A percentile compares a stretch with the other conserved stretches of the same genome.
Conservation (phyloP, 2,113 vertebrate species). For the Sorex araneus region DNA sequence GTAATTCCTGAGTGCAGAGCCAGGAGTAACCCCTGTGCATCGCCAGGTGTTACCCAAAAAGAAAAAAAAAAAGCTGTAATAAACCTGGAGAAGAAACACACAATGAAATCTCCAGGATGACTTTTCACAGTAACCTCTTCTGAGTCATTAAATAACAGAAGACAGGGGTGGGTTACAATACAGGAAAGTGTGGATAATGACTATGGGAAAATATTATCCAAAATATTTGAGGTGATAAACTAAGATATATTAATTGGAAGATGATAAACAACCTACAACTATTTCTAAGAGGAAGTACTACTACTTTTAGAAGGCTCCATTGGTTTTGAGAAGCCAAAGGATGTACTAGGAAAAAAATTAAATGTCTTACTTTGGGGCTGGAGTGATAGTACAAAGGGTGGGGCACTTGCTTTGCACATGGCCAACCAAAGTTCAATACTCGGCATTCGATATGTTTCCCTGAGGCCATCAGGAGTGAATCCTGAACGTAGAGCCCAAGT, state of each 20-base stretch:
- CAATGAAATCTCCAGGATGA: conserved; percentile 29
- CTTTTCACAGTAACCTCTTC: conserved; percentile 13
- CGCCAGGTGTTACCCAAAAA: too few species aligned
- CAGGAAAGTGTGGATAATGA: not conserved
- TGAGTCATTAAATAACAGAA: conserved; percentile 39
- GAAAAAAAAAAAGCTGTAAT: too few species aligned
- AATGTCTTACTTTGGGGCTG: not conserved
- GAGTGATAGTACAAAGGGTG: too few species aligned
- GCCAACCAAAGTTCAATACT: too few species aligned
- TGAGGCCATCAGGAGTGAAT: too few species aligned
- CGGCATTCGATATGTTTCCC: too few species aligned
- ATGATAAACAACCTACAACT: not conserved
- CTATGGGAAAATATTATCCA: not conserved
- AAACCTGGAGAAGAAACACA: not conserved
- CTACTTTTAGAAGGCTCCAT: conserved; percentile 27
- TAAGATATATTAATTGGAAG: conserved; percentile 16
- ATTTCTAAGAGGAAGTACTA: conserved; percentile 43
- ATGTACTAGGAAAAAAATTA: conserved; percentile 37
- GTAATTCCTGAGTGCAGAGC: too few species aligned
- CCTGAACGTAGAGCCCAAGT: too few species aligned
- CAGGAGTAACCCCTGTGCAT: too few species aligned
- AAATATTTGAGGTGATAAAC: not conserved
- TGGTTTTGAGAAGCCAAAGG: not conserved
- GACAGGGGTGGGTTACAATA: not conserved
- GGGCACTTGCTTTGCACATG: too few species aligned